These are phyloP conservation scores for Anolis sagrei DNA, from an alignment of 2,113 vertebrate genomes.

Conservation along the genomic window DNA sequence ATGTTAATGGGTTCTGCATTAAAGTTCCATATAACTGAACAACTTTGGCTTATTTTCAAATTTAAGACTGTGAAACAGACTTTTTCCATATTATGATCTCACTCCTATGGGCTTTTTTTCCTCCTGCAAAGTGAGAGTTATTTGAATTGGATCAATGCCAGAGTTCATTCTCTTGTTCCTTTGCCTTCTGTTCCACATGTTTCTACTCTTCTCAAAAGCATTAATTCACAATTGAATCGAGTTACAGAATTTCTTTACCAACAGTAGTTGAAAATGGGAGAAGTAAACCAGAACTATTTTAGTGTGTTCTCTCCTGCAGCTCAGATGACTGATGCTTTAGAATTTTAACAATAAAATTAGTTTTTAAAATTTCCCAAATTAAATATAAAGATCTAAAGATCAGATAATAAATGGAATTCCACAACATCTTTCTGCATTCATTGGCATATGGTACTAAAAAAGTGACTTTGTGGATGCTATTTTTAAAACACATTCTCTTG, in stretches of 20 bases:
- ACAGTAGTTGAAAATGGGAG: not conserved
- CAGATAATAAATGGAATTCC: not conserved
- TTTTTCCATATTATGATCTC: slow-evolving; percentile 80
- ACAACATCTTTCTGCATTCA: not conserved
- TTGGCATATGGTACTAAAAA: not conserved
- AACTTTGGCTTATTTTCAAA: slow-evolving; percentile 62
- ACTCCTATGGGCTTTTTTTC: slow-evolving; percentile 64
- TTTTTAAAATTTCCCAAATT: not conserved
- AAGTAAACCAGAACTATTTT: slow-evolving; percentile 5
- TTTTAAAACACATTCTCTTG: too few species aligned
- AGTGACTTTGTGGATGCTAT: not conserved
- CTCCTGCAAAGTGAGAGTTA: slow-evolving; percentile 70
- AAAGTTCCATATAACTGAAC: not conserved
- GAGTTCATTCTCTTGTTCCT: slow-evolving; percentile 61
- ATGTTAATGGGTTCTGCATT: slow-evolving; percentile 69
- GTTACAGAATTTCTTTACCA: slow-evolving; percentile 13
- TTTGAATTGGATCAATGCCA: slow-evolving; percentile 75
- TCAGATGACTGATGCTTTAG: not conserved
- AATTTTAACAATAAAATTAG: not conserved
- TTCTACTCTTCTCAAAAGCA: slow-evolving; percentile 15
- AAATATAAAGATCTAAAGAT: not conserved
- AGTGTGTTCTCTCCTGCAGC: accelerated
- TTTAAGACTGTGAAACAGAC: slow-evolving; percentile 76
- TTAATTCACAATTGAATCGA: slow-evolving; percentile 16
- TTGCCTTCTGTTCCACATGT: slow-evolving; percentile 5